Percentiles rank a stretch among this genome's conserved stretches.
phyloP scores from a whole-genome alignment of 2,888 invertebrate genomes.

The Agrotis ipsilon region DNA sequence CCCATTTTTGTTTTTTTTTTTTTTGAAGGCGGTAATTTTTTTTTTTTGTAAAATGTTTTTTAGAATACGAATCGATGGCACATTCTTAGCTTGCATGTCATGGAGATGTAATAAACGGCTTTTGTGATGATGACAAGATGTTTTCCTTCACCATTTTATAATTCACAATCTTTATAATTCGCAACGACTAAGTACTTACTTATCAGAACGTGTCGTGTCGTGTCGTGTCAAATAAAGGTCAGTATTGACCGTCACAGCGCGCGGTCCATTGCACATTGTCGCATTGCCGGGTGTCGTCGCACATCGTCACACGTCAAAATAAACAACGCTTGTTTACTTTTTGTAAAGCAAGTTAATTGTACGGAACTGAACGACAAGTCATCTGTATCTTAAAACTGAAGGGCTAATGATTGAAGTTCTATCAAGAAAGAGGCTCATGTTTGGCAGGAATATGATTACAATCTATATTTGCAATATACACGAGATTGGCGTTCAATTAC shows the following conservation, averaged over 20 bases:
- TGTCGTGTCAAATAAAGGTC: conserved; percentile 23
- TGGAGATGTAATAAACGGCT: too few relatives aligned
- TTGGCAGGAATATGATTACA: neutral
- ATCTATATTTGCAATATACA: neutral
- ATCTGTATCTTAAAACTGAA: neutral
- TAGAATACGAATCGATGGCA: too few relatives aligned
- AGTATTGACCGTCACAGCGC: conserved; percentile 10
- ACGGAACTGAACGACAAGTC: neutral
- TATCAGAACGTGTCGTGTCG: conserved; percentile 6
- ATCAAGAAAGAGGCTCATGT: neutral
- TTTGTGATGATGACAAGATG: too few relatives aligned
- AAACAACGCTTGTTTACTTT: conserved; percentile 50
- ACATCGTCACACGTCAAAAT: conserved; percentile 34
- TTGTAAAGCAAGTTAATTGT: conserved; percentile 53
- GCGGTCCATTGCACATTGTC: conserved; percentile 16
- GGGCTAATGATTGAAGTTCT: neutral
- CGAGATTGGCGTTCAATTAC: neutral
- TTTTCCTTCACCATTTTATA: too few relatives aligned
- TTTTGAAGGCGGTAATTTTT: too few relatives aligned
- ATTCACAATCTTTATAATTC: neutral
- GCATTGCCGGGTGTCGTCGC: too few relatives aligned
- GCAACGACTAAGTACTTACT: neutral
- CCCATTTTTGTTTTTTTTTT: too few relatives aligned
- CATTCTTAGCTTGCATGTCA: too few relatives aligned
- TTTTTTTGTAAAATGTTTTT: too few relatives aligned